Evolutionary conservation across 2,113 vertebrate species (phyloP).

Genomic region (Neogobius melanostomus): DNA sequence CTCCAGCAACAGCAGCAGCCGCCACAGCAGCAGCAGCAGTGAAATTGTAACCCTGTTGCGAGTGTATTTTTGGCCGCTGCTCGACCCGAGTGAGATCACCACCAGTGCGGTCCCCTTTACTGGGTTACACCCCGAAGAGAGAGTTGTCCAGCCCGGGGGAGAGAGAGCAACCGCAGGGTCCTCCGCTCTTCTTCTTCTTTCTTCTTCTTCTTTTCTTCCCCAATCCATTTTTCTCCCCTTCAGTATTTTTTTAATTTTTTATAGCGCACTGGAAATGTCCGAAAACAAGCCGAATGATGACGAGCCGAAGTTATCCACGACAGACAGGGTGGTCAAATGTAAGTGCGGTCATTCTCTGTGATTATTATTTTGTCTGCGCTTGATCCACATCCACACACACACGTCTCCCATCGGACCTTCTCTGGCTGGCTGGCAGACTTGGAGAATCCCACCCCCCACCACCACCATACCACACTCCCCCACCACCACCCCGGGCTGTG

Average conservation of each 20-base stretch:
- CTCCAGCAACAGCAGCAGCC: conserved; percentile 64
- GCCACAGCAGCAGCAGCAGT: conserved; percentile 67
- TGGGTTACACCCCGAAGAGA: conserved; percentile 64
- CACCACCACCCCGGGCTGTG: too few relatives aligned
- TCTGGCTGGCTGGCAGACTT: conserved; percentile 9
- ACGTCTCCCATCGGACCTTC: neutral
- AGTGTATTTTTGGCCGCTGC: conserved; percentile 79
- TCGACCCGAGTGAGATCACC: conserved; percentile 72
- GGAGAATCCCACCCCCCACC: conserved; percentile 12
- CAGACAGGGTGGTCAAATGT: conserved; percentile 97
- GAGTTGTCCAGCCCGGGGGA: conserved; percentile 62
- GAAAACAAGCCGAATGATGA: conserved; percentile 92
- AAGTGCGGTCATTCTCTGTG: conserved; percentile 65
- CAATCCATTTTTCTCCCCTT: conserved; percentile 60
- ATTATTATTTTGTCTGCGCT: too few relatives aligned
- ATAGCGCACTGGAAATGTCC: conserved; percentile 89
- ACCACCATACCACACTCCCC: too few relatives aligned
- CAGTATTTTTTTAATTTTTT: conserved; percentile 51
- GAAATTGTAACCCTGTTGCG: conserved; percentile 75
- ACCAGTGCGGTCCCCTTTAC: conserved; percentile 59
- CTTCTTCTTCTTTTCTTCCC: conserved; percentile 40
- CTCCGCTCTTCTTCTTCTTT: conserved; percentile 30
- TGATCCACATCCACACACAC: neutral
- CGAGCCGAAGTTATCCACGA: conserved; percentile 96
- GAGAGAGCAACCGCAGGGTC: conserved; percentile 55